phyloP scores from a whole-genome alignment of 2,888 invertebrate species.

The Luperina testacea region DNA sequence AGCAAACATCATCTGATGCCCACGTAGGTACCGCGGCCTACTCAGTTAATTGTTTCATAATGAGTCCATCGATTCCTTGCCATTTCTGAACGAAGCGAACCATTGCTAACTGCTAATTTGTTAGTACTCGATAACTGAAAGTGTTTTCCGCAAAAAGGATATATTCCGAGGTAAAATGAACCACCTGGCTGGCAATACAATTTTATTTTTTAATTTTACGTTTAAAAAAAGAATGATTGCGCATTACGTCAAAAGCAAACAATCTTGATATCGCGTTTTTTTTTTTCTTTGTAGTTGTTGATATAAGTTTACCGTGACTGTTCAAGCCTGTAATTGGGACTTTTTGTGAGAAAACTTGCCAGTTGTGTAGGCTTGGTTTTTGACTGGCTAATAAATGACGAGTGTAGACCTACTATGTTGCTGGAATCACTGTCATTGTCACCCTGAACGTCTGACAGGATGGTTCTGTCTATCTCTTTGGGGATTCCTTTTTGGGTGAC shows the following conservation, averaged over 20 bases:
- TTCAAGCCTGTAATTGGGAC: slow-evolving; percentile 26
- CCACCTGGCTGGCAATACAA: slow-evolving; percentile 41
- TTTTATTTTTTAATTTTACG: neutral
- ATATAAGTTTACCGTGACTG: slow-evolving; percentile 26
- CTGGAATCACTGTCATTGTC: slow-evolving; percentile 31
- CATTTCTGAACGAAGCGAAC: slow-evolving; percentile 74
- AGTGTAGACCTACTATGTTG: slow-evolving; percentile 3
- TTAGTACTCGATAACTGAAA: slow-evolving; percentile 37
- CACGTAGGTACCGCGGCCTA: slow-evolving; percentile 73
- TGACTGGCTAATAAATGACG: slow-evolving; percentile 7
- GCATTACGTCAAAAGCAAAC: slow-evolving; percentile 31
- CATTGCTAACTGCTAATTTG: slow-evolving; percentile 53
- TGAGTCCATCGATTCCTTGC: slow-evolving; percentile 81
- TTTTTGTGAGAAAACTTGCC: slow-evolving; percentile 3
- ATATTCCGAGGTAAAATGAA: neutral
- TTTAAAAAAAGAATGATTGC: slow-evolving; percentile 15
- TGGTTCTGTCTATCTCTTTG: neutral
- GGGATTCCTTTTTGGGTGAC: slow-evolving; percentile 3
- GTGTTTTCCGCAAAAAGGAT: slow-evolving; percentile 27
- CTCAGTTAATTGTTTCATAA: slow-evolving; percentile 82
- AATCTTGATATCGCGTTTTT: slow-evolving; percentile 3
- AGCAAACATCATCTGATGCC: slow-evolving; percentile 59
- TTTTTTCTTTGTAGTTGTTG: slow-evolving; percentile 20
- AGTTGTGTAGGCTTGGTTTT: neutral
- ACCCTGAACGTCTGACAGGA: neutral